Evolutionary conservation across 2,113 vertebrate species (phyloP).

Genomic region (Phylloscopus trochiloides): DNA sequence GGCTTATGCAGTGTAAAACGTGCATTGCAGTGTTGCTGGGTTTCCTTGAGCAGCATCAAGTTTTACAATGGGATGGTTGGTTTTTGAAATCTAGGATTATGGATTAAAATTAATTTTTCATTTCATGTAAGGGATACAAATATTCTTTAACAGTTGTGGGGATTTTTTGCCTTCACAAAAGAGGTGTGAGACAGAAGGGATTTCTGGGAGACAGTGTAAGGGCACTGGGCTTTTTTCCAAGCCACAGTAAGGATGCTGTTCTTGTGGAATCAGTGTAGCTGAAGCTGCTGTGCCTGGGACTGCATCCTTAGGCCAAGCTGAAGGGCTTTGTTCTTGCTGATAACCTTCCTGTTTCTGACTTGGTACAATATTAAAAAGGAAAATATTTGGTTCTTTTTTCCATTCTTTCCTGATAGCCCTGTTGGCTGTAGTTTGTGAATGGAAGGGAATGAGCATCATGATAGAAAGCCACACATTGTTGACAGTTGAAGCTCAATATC

Average conservation of each 20-base stretch:
- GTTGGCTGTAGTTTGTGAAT: background rate
- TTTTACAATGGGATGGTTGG: background rate
- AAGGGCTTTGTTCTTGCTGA: background rate
- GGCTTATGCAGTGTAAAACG: background rate
- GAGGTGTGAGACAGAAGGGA: background rate
- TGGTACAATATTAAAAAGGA: background rate
- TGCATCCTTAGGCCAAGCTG: background rate
- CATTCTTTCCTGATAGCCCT: background rate
- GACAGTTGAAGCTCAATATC: background rate
- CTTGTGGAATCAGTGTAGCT: background rate
- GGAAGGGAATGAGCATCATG: background rate
- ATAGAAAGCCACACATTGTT: background rate
- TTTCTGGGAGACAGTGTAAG: background rate
- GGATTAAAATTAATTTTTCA: background rate
- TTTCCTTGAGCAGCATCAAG: background rate
- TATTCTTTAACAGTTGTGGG: background rate
- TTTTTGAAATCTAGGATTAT: background rate
- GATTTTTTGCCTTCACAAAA: background rate
- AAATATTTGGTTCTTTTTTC: background rate
- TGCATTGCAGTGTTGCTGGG: background rate
- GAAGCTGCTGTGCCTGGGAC: background rate
- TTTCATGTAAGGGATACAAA: background rate
- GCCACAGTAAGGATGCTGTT: fast-evolving
- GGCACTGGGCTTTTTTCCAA: background rate
- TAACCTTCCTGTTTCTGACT: background rate